phyloP scores from a whole-genome alignment of 2,797 vertebrate genomes.

The Sphenopsis melanotis region DNA sequence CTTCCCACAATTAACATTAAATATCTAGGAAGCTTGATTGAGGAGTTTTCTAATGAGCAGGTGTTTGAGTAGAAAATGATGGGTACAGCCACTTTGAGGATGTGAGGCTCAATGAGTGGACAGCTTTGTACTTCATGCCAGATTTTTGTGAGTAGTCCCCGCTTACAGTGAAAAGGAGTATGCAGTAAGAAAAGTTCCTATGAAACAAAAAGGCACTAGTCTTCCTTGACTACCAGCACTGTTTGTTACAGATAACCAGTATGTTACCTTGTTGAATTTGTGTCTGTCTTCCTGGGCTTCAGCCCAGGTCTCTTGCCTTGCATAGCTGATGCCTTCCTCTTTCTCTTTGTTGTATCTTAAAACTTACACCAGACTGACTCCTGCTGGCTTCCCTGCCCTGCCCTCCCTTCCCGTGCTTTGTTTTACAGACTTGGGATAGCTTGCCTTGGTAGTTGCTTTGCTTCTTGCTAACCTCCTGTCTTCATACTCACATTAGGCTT shows the following conservation, averaged over 20 bases:
- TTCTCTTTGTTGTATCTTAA: neutral
- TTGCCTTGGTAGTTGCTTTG: neutral
- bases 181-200: neutral
- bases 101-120: neutral
- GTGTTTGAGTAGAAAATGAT: neutral
- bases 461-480: neutral
- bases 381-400: neutral
- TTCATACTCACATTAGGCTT: neutral
- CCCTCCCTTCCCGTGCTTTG: neutral
- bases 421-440: neutral
- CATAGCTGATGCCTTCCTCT: neutral
- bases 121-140: neutral
- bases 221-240: neutral
- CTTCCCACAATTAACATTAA: neutral
- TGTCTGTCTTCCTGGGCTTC: neutral
- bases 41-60: neutral
- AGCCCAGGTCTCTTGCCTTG: neutral
- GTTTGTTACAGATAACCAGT: neutral
- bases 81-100: neutral
- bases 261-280: neutral
- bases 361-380: neutral
- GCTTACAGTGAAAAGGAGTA: neutral
- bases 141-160: neutral
- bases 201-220: neutral
- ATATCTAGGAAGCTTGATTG: neutral